Percentiles rank a stretch among this genome's conserved stretches.
Evolutionary conservation across 35 echinoderm and acorn worm species (phyloP).

Genomic region (Ophiothrix spiculata): DNA sequence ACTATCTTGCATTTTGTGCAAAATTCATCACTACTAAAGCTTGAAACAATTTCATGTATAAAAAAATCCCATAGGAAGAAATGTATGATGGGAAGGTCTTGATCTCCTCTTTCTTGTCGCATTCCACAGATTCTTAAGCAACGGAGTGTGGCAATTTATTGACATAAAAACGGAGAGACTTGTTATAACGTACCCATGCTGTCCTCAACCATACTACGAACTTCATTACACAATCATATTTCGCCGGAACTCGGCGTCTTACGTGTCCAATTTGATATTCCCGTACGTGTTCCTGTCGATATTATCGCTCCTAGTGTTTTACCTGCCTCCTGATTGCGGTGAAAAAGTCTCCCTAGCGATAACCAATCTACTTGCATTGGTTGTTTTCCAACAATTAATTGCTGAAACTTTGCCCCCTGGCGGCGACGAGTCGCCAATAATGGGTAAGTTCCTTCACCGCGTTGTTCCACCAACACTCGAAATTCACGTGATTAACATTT

Average conservation of each 20-base stretch:
- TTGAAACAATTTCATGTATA: no score
- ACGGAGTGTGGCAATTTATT: neutral
- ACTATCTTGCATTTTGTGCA: no score
- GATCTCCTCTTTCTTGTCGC: no score
- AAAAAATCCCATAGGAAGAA: no score
- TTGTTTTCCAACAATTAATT: constrained; percentile 7
- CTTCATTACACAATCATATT: neutral
- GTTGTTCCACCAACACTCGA: no score
- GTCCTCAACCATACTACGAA: neutral
- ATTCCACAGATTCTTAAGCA: neutral
- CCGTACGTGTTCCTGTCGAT: neutral
- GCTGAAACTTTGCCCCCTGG: neutral
- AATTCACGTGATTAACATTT: no score
- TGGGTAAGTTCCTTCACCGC: neutral
- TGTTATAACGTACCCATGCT: neutral
- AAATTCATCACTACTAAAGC: no score
- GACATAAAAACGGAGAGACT: neutral
- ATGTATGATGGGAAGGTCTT: no score
- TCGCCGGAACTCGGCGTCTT: neutral
- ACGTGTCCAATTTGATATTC: neutral
- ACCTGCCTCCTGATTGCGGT: neutral
- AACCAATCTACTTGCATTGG: neutral
- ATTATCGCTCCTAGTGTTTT: neutral
- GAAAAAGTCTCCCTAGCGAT: neutral
- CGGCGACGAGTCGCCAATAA: neutral